These are phyloP conservation scores for Drosophila rellima DNA, from an alignment of 2,888 invertebrate species.

Conservation along the genomic window DNA sequence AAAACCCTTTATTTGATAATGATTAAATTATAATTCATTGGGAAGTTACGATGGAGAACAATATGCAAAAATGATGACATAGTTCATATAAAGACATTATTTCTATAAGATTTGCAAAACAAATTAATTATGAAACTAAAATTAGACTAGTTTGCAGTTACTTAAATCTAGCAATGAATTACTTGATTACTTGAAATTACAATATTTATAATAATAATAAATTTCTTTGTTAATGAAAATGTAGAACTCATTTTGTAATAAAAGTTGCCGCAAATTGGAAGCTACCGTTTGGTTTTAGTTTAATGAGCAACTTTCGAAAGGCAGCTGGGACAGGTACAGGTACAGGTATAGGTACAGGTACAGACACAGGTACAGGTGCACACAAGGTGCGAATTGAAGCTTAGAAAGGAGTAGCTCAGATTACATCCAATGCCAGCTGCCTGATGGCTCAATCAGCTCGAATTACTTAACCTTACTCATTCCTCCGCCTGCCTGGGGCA, in stretches of 20 bases:
- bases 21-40: too few species aligned
- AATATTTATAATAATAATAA: background rate
- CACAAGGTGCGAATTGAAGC: slow-evolving; percentile 63
- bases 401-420: slow-evolving; percentile 64
- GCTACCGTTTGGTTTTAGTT: slow-evolving; percentile 19
- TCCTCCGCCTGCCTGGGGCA: background rate
- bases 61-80: too few species aligned
- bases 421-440: slow-evolving; percentile 61
- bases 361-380: too few species aligned
- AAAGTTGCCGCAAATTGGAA: slow-evolving; percentile 27
- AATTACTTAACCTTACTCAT: slow-evolving; percentile 41
- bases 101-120: too few species aligned
- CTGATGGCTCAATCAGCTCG: slow-evolving; percentile 72
- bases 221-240: background rate
- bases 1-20: too few species aligned
- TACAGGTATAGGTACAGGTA: too few species aligned
- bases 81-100: too few species aligned
- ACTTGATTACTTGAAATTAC: background rate
- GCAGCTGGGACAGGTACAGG: slow-evolving; percentile 36
- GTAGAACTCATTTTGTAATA: slow-evolving; percentile 35
- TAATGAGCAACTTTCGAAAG: background rate
- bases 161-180: background rate
- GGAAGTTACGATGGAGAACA: too few species aligned
- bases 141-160: background rate
- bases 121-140: too few species aligned